Conservation (phyloP, 2,797 vertebrate species). For the Pantherophis vulpinus region DNA sequence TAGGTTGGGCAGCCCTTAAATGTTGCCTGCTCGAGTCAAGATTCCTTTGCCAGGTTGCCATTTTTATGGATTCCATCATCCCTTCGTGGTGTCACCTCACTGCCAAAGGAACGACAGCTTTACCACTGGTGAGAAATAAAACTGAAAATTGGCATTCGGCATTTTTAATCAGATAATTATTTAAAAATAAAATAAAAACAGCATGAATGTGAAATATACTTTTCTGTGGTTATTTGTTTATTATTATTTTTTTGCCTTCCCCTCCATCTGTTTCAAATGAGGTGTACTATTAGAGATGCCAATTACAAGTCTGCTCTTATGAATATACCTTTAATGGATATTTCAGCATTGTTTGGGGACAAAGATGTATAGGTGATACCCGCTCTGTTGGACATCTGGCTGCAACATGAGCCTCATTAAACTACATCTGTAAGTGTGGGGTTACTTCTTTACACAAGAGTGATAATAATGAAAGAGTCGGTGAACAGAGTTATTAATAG, state of each 20-base stretch:
- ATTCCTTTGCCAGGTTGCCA: background rate
- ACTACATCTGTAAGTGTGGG: constrained; percentile 67
- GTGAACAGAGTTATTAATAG: constrained; percentile 60
- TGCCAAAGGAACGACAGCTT: constrained; percentile 31
- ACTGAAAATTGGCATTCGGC: constrained; percentile 58
- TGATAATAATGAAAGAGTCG: constrained; percentile 64
- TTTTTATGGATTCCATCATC: constrained; percentile 31
- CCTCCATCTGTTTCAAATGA: constrained; percentile 68
- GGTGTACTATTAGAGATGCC: constrained; percentile 50
- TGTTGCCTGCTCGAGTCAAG: background rate
- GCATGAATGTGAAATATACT: constrained; percentile 59
- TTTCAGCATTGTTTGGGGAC: constrained; percentile 53
- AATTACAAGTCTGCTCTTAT: constrained; percentile 44
- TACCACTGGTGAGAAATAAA: constrained; percentile 25
- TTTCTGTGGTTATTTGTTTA: constrained; percentile 44
- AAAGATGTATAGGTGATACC: constrained; percentile 39
- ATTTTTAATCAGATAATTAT: constrained; percentile 68
- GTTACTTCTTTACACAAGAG: constrained; percentile 56
- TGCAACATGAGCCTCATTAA: constrained; percentile 66
- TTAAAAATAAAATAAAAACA: constrained; percentile 46
- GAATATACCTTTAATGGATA: constrained; percentile 58
- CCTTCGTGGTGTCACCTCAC: background rate
- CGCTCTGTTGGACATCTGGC: constrained; percentile 67
- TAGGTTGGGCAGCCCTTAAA: constrained; percentile 5
- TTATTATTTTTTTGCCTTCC: constrained; percentile 25